A percentile compares a stretch with the other conserved stretches of the same genome.
phyloP scores from a whole-genome alignment of 2,113 vertebrate species.

The Leptosomus discolor region DNA sequence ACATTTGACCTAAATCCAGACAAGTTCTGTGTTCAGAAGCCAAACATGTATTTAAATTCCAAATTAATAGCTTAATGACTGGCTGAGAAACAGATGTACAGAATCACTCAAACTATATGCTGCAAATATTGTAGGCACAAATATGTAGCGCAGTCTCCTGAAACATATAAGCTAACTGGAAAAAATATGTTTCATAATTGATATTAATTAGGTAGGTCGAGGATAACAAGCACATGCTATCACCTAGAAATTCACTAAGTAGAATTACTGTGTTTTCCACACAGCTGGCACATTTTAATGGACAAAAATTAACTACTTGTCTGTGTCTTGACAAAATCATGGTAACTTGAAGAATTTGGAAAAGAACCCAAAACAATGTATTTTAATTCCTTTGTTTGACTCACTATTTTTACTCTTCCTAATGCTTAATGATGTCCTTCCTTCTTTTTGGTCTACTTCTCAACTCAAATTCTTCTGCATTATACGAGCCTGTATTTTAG shows the following conservation, averaged over 20 bases:
- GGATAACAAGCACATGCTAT: not conserved
- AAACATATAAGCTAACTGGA: not conserved
- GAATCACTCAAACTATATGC: not conserved
- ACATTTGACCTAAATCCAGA: not conserved
- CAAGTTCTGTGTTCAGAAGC: not conserved
- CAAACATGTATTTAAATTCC: not conserved
- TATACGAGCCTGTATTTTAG: not conserved
- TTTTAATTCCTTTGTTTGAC: not conserved
- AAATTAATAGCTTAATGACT: constrained; percentile 7
- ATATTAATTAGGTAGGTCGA: not conserved
- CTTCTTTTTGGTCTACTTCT: not conserved
- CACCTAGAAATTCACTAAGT: not conserved
- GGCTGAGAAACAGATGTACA: not conserved
- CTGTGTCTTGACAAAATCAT: not conserved
- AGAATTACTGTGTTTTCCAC: not conserved
- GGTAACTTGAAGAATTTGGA: not conserved
- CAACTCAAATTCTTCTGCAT: not conserved
- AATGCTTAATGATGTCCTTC: not conserved
- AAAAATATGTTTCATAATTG: not conserved
- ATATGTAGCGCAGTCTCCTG: not conserved
- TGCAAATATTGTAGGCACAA: not conserved
- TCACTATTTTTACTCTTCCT: not conserved
- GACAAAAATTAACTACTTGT: not conserved
- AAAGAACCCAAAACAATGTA: not conserved
- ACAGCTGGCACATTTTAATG: not conserved